A percentile compares a stretch with the other conserved stretches of the same genome.
phyloP scores from a whole-genome alignment of 1,140 invertebrate species.

The Pissodes strobi region DNA sequence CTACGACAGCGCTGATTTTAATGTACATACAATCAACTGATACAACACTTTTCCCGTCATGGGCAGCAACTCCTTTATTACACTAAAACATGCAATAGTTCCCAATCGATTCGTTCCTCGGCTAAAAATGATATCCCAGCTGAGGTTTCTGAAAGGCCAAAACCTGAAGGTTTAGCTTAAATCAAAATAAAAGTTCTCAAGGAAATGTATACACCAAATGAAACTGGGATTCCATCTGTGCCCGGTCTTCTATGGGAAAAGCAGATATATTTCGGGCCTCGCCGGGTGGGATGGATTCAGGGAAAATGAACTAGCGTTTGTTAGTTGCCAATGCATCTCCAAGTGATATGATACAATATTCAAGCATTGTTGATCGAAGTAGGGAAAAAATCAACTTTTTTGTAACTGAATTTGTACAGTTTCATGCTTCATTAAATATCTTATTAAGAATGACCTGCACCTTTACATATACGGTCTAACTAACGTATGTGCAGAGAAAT shows the following conservation, averaged over 20 bases:
- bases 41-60: constrained; percentile 54
- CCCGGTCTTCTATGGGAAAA: constrained; percentile 35
- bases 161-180: constrained; percentile 18
- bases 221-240: background rate
- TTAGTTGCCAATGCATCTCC: constrained; percentile 53
- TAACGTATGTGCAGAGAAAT: too few relatives aligned
- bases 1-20: constrained; percentile 55
- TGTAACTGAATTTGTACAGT: too few relatives aligned
- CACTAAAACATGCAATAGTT: constrained; percentile 44
- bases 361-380: constrained; percentile 51
- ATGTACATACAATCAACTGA: constrained; percentile 54
- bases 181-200: constrained; percentile 20
- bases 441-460: too few relatives aligned
- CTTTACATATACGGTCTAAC: too few relatives aligned
- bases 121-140: too few relatives aligned
- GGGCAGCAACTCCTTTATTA: constrained; percentile 53
- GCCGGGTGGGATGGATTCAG: constrained; percentile 45
- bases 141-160: constrained; percentile 38
- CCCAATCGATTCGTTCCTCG: too few relatives aligned
- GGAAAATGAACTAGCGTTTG: constrained; percentile 43
- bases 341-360: constrained; percentile 48
- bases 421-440: too few relatives aligned
- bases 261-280: constrained; percentile 25
- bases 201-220: background rate
- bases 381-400: too few relatives aligned